phyloP scores from a whole-genome alignment of 2,888 invertebrate genomes.

The Clostera curtula region DNA sequence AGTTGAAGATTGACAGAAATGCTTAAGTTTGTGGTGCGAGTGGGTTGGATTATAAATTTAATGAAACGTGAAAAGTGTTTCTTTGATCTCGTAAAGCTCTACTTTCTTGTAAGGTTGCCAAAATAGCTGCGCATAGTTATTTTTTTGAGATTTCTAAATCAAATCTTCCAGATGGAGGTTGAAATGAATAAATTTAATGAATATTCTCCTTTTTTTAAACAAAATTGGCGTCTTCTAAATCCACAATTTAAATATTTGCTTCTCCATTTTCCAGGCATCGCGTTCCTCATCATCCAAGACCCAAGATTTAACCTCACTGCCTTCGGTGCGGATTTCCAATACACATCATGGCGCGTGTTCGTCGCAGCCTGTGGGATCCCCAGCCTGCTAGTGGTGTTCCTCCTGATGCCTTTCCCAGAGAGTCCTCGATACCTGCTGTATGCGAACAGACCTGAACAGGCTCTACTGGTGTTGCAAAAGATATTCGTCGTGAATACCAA shows the following conservation, averaged over 20 bases:
- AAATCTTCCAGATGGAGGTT: too few species aligned
- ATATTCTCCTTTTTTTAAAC: too few species aligned
- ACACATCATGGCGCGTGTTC: constrained; percentile 79
- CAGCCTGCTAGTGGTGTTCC: constrained; percentile 64
- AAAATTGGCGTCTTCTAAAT: too few species aligned
- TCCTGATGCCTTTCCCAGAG: constrained; percentile 72
- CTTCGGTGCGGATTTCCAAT: constrained; percentile 45
- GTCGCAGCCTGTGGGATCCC: constrained; percentile 77
- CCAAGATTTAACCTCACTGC: constrained; percentile 45
- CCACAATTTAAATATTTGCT: neutral
- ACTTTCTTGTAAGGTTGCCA: too few species aligned
- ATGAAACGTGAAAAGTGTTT: too few species aligned
- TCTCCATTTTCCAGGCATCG: constrained; percentile 46
- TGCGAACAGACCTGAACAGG: constrained; percentile 63
- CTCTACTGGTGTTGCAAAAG: constrained; percentile 66
- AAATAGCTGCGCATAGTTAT: too few species aligned
- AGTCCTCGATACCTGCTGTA: constrained; percentile 73
- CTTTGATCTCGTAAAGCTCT: too few species aligned
- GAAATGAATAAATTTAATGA: too few species aligned
- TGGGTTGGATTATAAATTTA: too few species aligned
- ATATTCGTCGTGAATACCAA: constrained; percentile 73
- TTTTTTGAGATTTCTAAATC: too few species aligned
- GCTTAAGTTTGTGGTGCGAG: too few species aligned
- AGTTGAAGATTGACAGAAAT: too few species aligned
- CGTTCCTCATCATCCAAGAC: constrained; percentile 61